phyloP scores from a whole-genome alignment of 2,113 vertebrate species.

The Hemicordylus capensis region DNA sequence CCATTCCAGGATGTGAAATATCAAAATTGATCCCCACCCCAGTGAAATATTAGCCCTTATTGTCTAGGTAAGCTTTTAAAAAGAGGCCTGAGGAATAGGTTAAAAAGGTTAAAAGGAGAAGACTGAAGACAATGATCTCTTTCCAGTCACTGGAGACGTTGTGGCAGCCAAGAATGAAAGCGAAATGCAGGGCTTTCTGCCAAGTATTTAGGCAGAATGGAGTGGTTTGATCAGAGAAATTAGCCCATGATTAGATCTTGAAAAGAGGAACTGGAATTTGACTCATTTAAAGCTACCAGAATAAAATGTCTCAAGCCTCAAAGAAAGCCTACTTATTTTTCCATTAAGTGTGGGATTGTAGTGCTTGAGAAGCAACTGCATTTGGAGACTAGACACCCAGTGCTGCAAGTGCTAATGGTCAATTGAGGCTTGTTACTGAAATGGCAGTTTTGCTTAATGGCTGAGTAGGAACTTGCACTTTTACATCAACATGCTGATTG shows the following conservation, averaged over 20 bases:
- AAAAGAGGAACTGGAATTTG: slow-evolving; percentile 22
- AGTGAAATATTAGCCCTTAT: slow-evolving; percentile 47
- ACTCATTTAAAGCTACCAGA: slow-evolving; percentile 29
- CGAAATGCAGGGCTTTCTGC: background rate
- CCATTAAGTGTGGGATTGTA: slow-evolving; percentile 11
- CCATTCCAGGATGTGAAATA: slow-evolving; percentile 5
- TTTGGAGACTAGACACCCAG: background rate
- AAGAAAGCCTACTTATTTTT: background rate
- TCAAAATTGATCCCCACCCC: slow-evolving; percentile 18
- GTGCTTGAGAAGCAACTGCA: background rate
- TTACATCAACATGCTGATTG: background rate
- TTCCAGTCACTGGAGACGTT: slow-evolving; percentile 5
- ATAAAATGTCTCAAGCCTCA: background rate
- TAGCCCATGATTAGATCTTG: slow-evolving; percentile 31
- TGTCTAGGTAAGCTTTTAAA: slow-evolving; percentile 53
- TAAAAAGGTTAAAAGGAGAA: slow-evolving; percentile 35
- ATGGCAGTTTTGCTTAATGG: slow-evolving; percentile 1
- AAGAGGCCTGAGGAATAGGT: slow-evolving; percentile 54
- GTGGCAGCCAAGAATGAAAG: background rate
- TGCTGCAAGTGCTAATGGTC: background rate
- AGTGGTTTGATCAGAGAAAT: slow-evolving; percentile 53
- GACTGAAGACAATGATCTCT: background rate
- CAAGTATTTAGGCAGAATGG: background rate
- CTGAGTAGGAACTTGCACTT: background rate
- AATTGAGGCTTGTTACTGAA: background rate